phyloP scores from a whole-genome alignment of 2,797 vertebrate genomes.

The Catamblyrhynchus diadema region DNA sequence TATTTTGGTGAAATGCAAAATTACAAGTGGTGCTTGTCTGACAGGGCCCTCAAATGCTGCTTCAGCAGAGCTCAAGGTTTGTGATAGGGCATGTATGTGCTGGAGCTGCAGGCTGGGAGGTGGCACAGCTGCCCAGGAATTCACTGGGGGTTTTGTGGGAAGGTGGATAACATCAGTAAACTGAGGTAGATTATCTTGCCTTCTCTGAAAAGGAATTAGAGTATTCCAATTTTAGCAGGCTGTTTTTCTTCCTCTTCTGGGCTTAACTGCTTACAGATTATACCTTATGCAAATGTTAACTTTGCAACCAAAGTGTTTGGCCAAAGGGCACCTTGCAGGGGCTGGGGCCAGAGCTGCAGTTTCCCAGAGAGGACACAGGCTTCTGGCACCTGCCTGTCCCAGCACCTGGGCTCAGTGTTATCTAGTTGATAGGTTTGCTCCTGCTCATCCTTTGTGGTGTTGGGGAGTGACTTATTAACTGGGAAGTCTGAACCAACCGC shows the following conservation, averaged over 20 bases:
- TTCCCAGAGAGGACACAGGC: background rate
- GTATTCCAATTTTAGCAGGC: background rate
- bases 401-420: background rate
- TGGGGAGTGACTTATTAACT: background rate
- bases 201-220: conserved; percentile 23
- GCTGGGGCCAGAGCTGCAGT: background rate
- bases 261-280: conserved; percentile 26
- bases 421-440: background rate
- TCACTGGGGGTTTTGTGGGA: background rate
- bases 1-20: background rate
- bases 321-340: background rate
- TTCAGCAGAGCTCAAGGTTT: background rate
- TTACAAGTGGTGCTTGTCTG: background rate
- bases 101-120: background rate
- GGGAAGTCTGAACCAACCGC: background rate
- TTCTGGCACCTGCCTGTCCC: background rate
- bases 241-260: conserved; percentile 33
- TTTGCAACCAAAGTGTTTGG: background rate
- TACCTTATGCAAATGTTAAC: conserved; percentile 5
- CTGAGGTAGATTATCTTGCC: conserved; percentile 23
- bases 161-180: background rate
- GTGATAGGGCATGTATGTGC: background rate
- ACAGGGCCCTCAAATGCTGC: background rate
- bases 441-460: background rate
- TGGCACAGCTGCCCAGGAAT: conserved; percentile 4